phyloP scores from a whole-genome alignment of 2,888 invertebrate species.

The Hyles lineata region DNA sequence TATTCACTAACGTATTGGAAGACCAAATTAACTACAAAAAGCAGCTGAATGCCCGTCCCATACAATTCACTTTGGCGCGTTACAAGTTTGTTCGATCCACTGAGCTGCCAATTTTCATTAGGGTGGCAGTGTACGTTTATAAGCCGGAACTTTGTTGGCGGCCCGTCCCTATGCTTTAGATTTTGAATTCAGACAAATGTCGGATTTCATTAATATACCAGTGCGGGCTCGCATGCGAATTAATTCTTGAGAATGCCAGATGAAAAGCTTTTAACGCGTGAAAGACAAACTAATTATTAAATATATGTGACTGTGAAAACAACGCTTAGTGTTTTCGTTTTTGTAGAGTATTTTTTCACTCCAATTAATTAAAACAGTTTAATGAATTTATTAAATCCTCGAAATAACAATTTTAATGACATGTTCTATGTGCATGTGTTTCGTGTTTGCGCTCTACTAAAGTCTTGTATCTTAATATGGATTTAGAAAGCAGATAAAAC shows the following conservation, averaged over 20 bases:
- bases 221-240: conserved; percentile 47
- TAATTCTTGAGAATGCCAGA: conserved; percentile 52
- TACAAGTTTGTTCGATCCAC: conserved; percentile 67
- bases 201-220: conserved; percentile 61
- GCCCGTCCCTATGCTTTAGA: conserved; percentile 61
- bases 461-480: too few relatives aligned
- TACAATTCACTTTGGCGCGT: conserved; percentile 37
- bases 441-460: too few relatives aligned
- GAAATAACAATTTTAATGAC: too few relatives aligned
- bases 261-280: conserved; percentile 42
- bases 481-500: too few relatives aligned
- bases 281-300: conserved; percentile 38
- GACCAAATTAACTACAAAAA: conserved; percentile 11
- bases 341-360: too few relatives aligned
- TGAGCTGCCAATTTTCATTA: conserved; percentile 82
- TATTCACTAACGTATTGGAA: conserved; percentile 9
- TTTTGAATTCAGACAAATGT: conserved; percentile 66
- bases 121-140: conserved; percentile 58
- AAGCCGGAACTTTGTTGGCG: conserved; percentile 67
- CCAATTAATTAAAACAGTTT: too few relatives aligned
- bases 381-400: too few relatives aligned
- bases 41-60: conserved; percentile 32
- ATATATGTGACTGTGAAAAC: neutral
- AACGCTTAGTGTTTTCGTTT: neutral
- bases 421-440: too few relatives aligned